Base-by-base conservation (phyloP, 2,888 invertebrate species). In the Caenorhabditis imperialis region DNA sequence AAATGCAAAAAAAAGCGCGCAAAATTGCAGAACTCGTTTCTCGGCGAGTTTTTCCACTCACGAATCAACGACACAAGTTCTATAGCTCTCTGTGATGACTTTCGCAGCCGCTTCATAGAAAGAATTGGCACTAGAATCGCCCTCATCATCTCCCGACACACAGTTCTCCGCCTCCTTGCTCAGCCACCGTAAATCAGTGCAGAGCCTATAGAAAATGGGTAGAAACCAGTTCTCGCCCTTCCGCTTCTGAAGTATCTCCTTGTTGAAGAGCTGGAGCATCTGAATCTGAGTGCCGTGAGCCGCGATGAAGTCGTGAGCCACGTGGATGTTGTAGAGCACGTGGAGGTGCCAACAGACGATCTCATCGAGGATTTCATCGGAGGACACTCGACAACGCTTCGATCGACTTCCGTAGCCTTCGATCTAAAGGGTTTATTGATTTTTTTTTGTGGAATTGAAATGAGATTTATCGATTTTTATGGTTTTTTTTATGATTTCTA, bases 161-260 rank as follows among this genome's bases (percentile, higher is more conserved):
- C 61, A 25, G 10, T 77, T 70, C 51, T 85, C 84, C 3, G 84
- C 85, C 83, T 88, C 88, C 60, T 88, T 88, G 16, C 91, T 91
- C 81, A 91, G 91, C n/a, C 93, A 91, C 60, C 98, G 90, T 40
- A 99, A 90, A 89, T 99, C 98, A 16, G 95, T 91, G 85, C 95
- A 95, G 14, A 94, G 92, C 0, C 92, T 92, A 86, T 94, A 94
- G 93, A 98, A 94, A 8, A 98, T 91, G 0, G 95, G 94, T n/a
- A 99, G 90, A 81, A 93, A 93, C 98, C 98, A 99, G 89, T 98
- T 98, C 85, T 95, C 95, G 82, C 97, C 97, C 35, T 92, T 90
- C 88, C 95, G 94, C 57, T 92, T 90, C 89, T 95, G 94, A 50
- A 98, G 90, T 58, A 95, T 91, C 88, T 93, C 88, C 37, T 84